Conservation (phyloP, 2,797 vertebrate species). For the Momotus momota region DNA sequence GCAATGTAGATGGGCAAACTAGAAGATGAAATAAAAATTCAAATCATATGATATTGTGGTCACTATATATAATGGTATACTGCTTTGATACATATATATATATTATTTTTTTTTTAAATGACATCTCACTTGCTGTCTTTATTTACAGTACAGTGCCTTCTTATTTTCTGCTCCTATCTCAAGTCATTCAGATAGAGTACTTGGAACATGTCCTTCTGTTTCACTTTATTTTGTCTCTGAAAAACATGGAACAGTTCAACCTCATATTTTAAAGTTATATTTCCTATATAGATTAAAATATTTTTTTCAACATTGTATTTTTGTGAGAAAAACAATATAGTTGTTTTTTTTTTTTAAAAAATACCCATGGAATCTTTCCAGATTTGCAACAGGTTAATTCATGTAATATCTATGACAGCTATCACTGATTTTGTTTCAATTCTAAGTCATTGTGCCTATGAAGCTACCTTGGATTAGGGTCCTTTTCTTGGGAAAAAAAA, state of each 20-base stretch:
- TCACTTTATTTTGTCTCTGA: background rate
- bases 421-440: background rate
- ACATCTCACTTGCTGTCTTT: background rate
- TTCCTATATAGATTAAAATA: background rate
- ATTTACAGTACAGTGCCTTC: background rate
- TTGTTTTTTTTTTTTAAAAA: background rate
- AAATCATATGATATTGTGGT: background rate
- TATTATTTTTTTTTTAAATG: accelerated
- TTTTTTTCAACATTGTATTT: background rate
- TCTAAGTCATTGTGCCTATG: background rate
- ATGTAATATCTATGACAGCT: background rate
- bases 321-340: background rate
- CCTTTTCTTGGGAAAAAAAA: background rate
- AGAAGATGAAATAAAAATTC: background rate
- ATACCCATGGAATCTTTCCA: background rate
- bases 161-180: background rate
- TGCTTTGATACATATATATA: background rate
- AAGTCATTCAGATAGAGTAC: background rate
- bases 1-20: background rate
- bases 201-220: background rate
- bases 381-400: background rate
- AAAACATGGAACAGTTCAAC: background rate
- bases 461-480: background rate
- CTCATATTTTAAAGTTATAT: background rate
- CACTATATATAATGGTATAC: background rate